Conservation (phyloP, 2,888 invertebrate species). For the Panopea generosa region DNA sequence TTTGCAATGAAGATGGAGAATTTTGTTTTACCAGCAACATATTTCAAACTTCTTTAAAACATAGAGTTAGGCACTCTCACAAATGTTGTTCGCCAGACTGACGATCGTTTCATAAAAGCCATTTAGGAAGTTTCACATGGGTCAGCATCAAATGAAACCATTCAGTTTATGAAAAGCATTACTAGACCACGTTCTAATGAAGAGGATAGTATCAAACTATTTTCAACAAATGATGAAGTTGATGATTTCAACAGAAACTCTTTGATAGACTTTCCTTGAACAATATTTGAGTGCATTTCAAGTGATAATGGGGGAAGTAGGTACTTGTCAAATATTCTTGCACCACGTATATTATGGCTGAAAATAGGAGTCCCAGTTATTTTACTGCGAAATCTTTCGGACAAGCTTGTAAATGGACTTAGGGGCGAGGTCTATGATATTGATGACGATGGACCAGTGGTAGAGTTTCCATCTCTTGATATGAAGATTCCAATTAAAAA, state of each 20-base stretch:
- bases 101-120: slow-evolving; percentile 9
- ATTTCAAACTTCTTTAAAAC: slow-evolving; percentile 14
- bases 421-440: slow-evolving; percentile 43
- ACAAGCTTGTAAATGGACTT: slow-evolving; percentile 33
- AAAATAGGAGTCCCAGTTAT: slow-evolving; percentile 33
- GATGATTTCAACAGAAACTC: slow-evolving; percentile 34
- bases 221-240: slow-evolving; percentile 41
- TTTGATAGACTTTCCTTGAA: slow-evolving; percentile 14
- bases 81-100: slow-evolving; percentile 33
- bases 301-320: slow-evolving; percentile 24
- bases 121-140: slow-evolving; percentile 33
- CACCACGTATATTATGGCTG: slow-evolving; percentile 20
- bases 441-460: slow-evolving; percentile 13
- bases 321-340: slow-evolving; percentile 11
- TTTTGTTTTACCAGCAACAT: slow-evolving; percentile 32
- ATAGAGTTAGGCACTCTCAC: slow-evolving; percentile 10
- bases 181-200: slow-evolving; percentile 5
- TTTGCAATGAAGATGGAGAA: slow-evolving; percentile 29
- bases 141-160: slow-evolving; percentile 3
- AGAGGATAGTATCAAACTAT: slow-evolving; percentile 24
- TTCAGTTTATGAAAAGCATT: slow-evolving; percentile 8
- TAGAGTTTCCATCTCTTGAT: slow-evolving; percentile 36
- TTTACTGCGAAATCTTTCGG: slow-evolving; percentile 22
- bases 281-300: slow-evolving; percentile 21
- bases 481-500: slow-evolving; percentile 12